phyloP scores from a whole-genome alignment of 2,888 invertebrate species.

The Leucophenga montana region DNA sequence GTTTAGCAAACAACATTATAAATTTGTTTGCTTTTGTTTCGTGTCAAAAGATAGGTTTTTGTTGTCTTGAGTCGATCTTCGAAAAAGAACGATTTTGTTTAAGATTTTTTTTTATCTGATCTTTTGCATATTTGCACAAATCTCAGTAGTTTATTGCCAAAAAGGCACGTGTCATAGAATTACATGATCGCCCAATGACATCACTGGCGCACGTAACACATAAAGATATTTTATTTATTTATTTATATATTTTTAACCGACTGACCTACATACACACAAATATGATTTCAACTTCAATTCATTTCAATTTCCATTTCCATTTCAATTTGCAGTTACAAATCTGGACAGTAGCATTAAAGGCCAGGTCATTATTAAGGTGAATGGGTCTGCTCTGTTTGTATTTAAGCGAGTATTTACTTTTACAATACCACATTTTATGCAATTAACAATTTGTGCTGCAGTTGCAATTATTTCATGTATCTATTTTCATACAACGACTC shows the following conservation, averaged over 20 bases:
- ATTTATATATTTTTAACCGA: not conserved
- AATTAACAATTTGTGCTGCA: conserved; percentile 19
- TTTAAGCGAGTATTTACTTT: not conserved
- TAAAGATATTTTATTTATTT: no score
- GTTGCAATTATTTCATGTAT: not conserved
- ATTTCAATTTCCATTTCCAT: conserved; percentile 10
- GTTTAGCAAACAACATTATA: no score
- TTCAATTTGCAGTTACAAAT: conserved; percentile 35
- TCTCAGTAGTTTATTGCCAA: no score
- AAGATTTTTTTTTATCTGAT: no score
- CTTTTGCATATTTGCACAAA: no score
- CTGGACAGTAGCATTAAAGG: conserved; percentile 29
- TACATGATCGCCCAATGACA: not conserved
- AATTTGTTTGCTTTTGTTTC: no score
- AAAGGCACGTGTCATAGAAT: no score
- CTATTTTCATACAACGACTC: not conserved
- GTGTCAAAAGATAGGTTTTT: no score
- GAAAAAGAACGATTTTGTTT: no score
- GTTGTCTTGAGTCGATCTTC: no score
- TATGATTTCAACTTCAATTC: not conserved
- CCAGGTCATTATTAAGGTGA: conserved; percentile 60
- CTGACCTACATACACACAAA: conserved; percentile 54
- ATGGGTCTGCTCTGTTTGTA: conserved; percentile 26
- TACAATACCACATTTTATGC: conserved; percentile 6
- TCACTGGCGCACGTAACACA: no score